Evolutionary conservation across 2,113 vertebrate genomes (phyloP).

Genomic region (Laticauda laticaudata): DNA sequence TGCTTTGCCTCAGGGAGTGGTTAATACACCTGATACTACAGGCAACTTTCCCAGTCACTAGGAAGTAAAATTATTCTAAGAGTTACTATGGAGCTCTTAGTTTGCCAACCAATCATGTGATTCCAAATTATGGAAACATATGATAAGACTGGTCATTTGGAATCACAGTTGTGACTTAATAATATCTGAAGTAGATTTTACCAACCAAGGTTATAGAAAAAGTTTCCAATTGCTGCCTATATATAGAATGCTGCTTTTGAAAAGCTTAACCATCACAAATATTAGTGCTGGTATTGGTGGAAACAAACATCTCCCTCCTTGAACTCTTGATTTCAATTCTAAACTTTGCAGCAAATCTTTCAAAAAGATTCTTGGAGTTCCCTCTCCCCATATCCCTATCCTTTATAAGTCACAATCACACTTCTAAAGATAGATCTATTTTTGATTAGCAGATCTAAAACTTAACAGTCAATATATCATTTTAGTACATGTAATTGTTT

Average conservation of each 20-base stretch:
- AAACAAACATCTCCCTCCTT: neutral
- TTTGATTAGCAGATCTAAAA: constrained; percentile 27
- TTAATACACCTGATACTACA: neutral
- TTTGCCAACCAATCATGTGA: neutral
- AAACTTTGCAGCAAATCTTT: neutral
- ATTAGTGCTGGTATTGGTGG: neutral
- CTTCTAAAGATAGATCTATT: constrained; percentile 11
- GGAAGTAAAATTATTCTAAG: neutral
- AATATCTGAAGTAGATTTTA: neutral
- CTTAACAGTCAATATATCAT: neutral
- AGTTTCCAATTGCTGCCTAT: neutral
- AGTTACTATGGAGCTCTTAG: neutral
- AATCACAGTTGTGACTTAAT: neutral
- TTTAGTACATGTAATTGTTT: constrained; percentile 31
- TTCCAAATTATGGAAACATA: neutral
- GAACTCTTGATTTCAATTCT: neutral
- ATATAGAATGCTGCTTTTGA: neutral
- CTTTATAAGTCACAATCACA: neutral
- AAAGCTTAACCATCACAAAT: neutral
- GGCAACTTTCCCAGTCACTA: neutral
- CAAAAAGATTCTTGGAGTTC: neutral
- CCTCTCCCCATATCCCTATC: neutral
- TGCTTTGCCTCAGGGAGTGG: neutral
- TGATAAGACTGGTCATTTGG: neutral
- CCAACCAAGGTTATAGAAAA: neutral